Evolutionary conservation across 2,113 vertebrate genomes (phyloP).

Genomic region (Ranitomeya variabilis): DNA sequence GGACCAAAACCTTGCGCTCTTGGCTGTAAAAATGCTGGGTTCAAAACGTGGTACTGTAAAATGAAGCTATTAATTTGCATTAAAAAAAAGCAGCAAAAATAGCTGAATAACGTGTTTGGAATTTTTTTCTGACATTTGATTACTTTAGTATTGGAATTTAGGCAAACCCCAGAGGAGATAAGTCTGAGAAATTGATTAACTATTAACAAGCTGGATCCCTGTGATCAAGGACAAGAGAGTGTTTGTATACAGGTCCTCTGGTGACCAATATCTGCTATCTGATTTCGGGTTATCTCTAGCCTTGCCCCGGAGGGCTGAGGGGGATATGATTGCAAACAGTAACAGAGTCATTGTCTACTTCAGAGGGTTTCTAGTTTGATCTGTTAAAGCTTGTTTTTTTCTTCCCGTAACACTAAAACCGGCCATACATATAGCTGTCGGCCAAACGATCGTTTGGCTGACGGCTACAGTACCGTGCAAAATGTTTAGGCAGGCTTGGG

Average conservation of each 20-base stretch:
- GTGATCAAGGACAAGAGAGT: not conserved
- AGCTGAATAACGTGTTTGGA: no score
- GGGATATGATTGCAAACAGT: not conserved
- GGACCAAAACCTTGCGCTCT: no score
- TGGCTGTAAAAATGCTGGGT: no score
- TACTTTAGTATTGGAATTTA: not conserved
- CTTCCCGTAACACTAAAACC: not conserved
- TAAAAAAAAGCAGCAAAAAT: no score
- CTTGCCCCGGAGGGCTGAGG: conserved; percentile 5
- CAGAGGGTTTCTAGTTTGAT: not conserved
- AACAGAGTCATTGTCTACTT: conserved; percentile 23
- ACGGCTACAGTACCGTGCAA: no score
- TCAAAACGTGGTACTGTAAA: no score
- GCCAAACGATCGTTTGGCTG: no score
- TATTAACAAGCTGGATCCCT: not conserved
- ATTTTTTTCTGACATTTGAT: not conserved
- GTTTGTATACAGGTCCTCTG: conserved; percentile 16
- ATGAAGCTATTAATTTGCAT: no score
- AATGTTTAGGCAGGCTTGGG: no score
- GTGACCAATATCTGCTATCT: conserved; percentile 31
- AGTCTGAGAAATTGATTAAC: not conserved
- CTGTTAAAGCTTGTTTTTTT: not conserved
- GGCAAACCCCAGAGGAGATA: not conserved
- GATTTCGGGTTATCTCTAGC: conserved; percentile 23
- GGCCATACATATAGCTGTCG: not conserved